Percentiles rank a stretch among this genome's conserved stretches.
Evolutionary conservation across 92 coral and sea anemone genomes (phyloP).

Genomic region (Pocillopora grandis): DNA sequence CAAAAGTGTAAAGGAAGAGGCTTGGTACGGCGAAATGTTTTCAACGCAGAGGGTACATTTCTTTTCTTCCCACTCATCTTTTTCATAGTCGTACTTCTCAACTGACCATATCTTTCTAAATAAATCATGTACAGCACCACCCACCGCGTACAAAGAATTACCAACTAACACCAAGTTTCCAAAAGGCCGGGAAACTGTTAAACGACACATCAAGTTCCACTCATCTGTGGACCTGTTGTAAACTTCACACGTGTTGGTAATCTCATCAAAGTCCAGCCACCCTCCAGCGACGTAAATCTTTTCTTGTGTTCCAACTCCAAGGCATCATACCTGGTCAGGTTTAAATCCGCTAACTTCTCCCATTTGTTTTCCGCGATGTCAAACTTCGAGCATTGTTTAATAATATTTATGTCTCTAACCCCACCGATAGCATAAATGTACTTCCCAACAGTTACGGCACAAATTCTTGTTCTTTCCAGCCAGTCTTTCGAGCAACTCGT

Average conservation of each 20-base stretch:
- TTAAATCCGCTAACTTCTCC: neutral
- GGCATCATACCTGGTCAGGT: neutral
- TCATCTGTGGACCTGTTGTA: neutral
- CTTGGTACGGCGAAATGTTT: too few relatives aligned
- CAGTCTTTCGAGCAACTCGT: neutral
- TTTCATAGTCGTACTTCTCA: neutral
- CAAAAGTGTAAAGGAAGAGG: too few relatives aligned
- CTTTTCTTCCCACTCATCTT: neutral
- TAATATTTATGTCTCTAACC: neutral
- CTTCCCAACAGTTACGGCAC: neutral
- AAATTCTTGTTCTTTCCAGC: neutral
- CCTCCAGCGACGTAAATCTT: slow-evolving; percentile 14
- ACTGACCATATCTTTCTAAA: neutral
- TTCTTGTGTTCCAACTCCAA: neutral
- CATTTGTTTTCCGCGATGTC: neutral
- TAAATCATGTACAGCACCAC: neutral
- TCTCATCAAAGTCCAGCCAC: too few relatives aligned
- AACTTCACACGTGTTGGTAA: neutral
- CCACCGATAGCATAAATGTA: neutral
- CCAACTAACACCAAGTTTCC: slow-evolving; percentile 1
- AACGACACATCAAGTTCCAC: neutral
- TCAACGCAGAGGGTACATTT: too few relatives aligned
- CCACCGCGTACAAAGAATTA: neutral
- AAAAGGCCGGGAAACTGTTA: neutral
- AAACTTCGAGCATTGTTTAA: neutral